Base-by-base conservation (phyloP, 2,113 vertebrate species). In the Charina bottae region DNA sequence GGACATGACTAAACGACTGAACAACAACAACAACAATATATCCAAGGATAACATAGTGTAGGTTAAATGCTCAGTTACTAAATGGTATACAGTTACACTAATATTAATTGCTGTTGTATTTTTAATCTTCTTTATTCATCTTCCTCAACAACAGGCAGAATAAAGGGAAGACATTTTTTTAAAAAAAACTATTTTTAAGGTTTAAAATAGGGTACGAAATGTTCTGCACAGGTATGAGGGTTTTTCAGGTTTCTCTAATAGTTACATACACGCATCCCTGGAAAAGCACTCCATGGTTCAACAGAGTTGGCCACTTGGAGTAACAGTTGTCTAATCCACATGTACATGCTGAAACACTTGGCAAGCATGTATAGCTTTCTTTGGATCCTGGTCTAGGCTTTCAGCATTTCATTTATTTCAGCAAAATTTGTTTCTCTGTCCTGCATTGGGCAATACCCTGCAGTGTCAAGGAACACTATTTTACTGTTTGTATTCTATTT, bases 31-130 rank as follows among this genome's bases (percentile, higher is more conserved):
- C n/a, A n/a, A n/a, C n/a, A 94, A 87, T 68, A 95, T 93, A 96
- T 96, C 95, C 96, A 96, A 97, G 95, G 87, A 95, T 95, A 95
- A 96, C 93, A 96, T 91, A 93, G 87, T 92, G 92, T 56, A 91
- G 93, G 90, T 94, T 0, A 0, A 89, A 94, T 92, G 91, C 90
- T 92, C 89, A 96, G 90, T 95, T 94, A 96, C 96, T 96, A 97
- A 96, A 95, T 93, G 95, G 94, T 94, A 92, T 96, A 93, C 95
- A 90, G 72, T 97, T 97, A 95, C 94, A 94, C 53, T 91, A 94
- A 90, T n/a, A 89, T 93, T 93, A 92, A 95, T 26, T 89, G 94
- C 92, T 92, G 92, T 95, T 96, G 91, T 94, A 83, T 90, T 90
- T 92, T 60, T 93, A 94, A 96, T 96, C 23, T 23, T 24, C 60